Base-by-base conservation (phyloP, 1,140 invertebrate genomes). In the Psilanteris sp. region DNA sequence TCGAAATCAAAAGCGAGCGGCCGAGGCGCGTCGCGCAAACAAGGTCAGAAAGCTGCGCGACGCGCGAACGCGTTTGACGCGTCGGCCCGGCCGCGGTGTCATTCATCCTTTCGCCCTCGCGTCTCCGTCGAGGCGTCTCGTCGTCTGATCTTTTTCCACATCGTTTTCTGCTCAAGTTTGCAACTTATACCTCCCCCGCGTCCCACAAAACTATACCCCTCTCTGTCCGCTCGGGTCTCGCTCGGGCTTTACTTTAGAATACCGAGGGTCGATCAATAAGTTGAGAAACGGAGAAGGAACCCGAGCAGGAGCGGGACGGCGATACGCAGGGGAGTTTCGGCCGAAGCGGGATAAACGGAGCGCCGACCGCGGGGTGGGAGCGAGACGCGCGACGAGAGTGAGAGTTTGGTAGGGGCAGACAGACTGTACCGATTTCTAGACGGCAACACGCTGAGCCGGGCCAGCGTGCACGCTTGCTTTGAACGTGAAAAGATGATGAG, bases 401-500 rank as follows among this genome's bases (percentile, higher is more conserved):
- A 39, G 57, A 61, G 62, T 55, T 11, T 46, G 32, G 70, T 67
- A 78, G 71, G 68, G 76, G 78, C 59, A 78, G 71, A 78, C 75
- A 57, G 77, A 77, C 77, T 83, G 81, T 82, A 79, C 81, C 79
- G 76, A 81, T 81, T 81, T 75, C 75, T 80, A 64, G 72, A 71
- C 67, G 70, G 66, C 67, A 77, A 79, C 62, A 78, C 61, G 54
- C 37, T 48, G 44, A 74, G 64, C 78, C 80, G 79, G 54, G 78
- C 78, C 50, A 64, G 74, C 73, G 75, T 78, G 80, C 82, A 80
- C 80, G 79, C 77, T 61, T 66, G 71, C 43, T 81, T 79, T 81
- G 78, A 85, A 78, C 80, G 82, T 73, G 84, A 85, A 87, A 87
- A 88, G 86, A 87, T 87, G 84, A 87, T 81, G 85, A 88, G 82